Percentiles rank a stretch among this genome's conserved stretches.
These are phyloP conservation scores for Drosophila fungiperda DNA, from an alignment of 2,888 invertebrate genomes.

Conservation along the genomic window DNA sequence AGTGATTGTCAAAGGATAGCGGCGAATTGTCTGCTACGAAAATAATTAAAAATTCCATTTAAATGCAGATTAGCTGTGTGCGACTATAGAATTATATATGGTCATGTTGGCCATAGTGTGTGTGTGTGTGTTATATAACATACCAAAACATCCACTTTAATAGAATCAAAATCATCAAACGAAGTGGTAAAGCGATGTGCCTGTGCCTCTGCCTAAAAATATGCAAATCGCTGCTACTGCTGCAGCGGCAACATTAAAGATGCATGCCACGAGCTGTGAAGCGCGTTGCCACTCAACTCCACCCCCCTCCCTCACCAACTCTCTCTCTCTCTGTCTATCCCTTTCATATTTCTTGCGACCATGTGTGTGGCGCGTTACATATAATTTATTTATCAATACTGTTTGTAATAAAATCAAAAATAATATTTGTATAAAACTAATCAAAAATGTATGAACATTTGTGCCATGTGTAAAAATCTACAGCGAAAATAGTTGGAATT, in stretches of 20 bases:
- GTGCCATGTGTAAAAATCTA: constrained; percentile 46
- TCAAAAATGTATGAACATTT: constrained; percentile 59
- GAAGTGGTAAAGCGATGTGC: constrained; percentile 1
- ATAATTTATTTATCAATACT: constrained; percentile 55
- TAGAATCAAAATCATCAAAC: constrained; percentile 56
- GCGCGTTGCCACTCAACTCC: neutral
- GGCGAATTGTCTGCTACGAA: constrained; percentile 53
- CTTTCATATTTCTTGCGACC: constrained; percentile 11
- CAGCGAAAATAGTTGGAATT: constrained; percentile 40
- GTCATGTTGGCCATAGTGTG: constrained; percentile 8
- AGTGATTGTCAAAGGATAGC: constrained; percentile 78
- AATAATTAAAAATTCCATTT: constrained; percentile 82
- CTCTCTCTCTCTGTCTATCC: neutral
- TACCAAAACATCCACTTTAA: constrained; percentile 49
- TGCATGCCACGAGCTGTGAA: constrained; percentile 66
- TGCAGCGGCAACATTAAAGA: constrained; percentile 57
- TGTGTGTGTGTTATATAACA: neutral
- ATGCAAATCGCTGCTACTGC: constrained; percentile 61
- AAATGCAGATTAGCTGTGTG: constrained; percentile 78
- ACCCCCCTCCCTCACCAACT: too few species aligned
- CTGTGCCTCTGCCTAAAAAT: constrained; percentile 70
- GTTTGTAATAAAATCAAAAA: constrained; percentile 73
- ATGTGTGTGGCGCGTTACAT: constrained; percentile 40
- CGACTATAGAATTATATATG: constrained; percentile 68
- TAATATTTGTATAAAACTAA: constrained; percentile 57